These are phyloP conservation scores for Nothobranchius furzeri DNA, from an alignment of 2,113 vertebrate genomes.

Conservation along the genomic window DNA sequence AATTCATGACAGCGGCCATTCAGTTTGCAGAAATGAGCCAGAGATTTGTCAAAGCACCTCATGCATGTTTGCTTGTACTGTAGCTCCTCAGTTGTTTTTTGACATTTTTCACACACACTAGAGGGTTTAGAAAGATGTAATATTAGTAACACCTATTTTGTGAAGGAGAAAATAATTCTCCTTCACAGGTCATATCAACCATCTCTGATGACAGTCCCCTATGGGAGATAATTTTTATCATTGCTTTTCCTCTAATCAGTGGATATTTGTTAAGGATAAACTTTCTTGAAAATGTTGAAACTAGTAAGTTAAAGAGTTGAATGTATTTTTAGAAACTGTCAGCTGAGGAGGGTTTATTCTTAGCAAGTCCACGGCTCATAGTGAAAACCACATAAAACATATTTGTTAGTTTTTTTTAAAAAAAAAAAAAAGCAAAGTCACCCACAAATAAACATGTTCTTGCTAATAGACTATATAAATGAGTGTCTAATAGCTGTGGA, in stretches of 20 bases:
- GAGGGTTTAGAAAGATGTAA: constrained; percentile 1
- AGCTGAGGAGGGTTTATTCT: constrained; percentile 10
- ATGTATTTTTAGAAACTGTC: constrained; percentile 10
- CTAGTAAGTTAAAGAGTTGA: constrained; percentile 2
- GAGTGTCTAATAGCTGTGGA: too few species aligned
- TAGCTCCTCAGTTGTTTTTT: not conserved
- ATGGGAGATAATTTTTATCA: constrained; percentile 23
- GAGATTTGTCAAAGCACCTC: not conserved
- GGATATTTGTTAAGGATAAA: constrained; percentile 16
- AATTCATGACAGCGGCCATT: constrained; percentile 4
- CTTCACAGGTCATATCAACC: constrained; percentile 29
- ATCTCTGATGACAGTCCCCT: constrained; percentile 16
- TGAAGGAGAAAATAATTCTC: not conserved
- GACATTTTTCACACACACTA: not conserved
- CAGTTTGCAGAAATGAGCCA: not conserved
- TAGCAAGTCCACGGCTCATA: constrained; percentile 11
- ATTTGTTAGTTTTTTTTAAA: too few species aligned
- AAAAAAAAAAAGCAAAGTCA: too few species aligned
- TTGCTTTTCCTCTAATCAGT: constrained; percentile 28
- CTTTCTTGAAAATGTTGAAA: constrained; percentile 21
- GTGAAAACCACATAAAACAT: too few species aligned
- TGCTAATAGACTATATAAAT: too few species aligned
- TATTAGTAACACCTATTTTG: constrained; percentile 27
- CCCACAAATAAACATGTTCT: too few species aligned
- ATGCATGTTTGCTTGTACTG: not conserved